Evolutionary conservation across 2,113 vertebrate genomes (phyloP).

Genomic region (Pungitius pungitius): DNA sequence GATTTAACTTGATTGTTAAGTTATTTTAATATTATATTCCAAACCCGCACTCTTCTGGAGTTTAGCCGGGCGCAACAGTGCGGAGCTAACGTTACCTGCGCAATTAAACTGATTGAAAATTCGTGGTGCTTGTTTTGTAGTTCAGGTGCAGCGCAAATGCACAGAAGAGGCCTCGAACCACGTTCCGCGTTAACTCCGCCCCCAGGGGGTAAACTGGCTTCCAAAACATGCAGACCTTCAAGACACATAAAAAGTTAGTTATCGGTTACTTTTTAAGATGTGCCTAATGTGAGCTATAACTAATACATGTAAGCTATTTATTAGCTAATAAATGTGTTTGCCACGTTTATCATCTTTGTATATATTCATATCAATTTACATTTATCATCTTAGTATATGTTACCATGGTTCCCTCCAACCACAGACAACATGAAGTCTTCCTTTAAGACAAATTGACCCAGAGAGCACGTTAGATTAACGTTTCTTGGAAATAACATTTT

Average conservation of each 20-base stretch:
- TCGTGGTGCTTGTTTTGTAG: slow-evolving; percentile 2
- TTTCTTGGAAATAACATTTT: background rate
- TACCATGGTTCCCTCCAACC: background rate
- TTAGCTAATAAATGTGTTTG: background rate
- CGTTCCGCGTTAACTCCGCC: background rate
- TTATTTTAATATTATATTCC: slow-evolving; percentile 35
- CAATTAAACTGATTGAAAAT: slow-evolving; percentile 23
- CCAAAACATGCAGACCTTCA: background rate
- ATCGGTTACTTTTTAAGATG: background rate
- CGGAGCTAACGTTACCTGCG: background rate
- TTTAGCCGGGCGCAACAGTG: background rate
- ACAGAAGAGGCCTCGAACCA: background rate
- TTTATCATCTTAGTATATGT: no score
- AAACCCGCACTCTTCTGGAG: fast-evolving
- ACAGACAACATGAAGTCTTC: background rate
- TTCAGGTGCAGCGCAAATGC: background rate
- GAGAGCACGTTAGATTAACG: background rate
- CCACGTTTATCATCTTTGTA: background rate
- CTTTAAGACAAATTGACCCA: background rate
- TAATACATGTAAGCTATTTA: background rate
- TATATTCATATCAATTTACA: no score
- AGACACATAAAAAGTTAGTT: background rate
- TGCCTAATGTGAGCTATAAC: background rate
- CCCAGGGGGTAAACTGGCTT: background rate
- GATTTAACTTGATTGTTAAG: background rate